phyloP scores from a whole-genome alignment of 2,888 invertebrate species.

The Matsumyia berberina region DNA sequence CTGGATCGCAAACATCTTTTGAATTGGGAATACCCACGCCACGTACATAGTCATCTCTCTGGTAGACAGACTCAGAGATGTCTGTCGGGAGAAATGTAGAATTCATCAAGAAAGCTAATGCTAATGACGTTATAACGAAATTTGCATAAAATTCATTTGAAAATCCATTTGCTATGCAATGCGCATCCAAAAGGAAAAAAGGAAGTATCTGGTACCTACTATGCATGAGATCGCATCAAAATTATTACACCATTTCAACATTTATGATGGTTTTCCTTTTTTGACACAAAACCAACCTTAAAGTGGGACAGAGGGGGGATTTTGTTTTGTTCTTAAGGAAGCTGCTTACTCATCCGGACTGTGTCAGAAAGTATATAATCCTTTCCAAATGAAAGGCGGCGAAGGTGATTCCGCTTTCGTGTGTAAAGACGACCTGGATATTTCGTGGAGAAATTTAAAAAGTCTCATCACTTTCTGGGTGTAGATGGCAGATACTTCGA shows the following conservation, averaged over 20 bases:
- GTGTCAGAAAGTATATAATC: no score
- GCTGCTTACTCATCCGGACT: no score
- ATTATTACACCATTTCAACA: not conserved
- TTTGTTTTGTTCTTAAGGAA: no score
- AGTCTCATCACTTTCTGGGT: no score
- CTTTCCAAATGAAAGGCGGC: no score
- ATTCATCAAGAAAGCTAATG: conserved; percentile 22
- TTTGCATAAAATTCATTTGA: conserved; percentile 38
- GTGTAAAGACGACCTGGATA: no score
- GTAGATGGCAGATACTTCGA: no score
- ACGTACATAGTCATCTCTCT: not conserved
- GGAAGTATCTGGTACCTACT: not conserved
- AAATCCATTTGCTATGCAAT: conserved; percentile 6
- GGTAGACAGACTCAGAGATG: not conserved
- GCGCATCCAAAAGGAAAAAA: conserved; percentile 16
- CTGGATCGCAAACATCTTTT: conserved; percentile 36
- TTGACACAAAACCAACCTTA: no score
- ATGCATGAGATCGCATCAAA: not conserved
- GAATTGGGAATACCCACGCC: conserved; percentile 20
- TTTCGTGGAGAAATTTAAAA: no score
- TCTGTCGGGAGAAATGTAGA: not conserved
- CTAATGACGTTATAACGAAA: conserved; percentile 40
- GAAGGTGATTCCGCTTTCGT: no score
- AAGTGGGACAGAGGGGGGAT: no score
- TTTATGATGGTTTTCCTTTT: not conserved